Evolutionary conservation across 2,113 vertebrate species (phyloP), one percentile per base, ranked within the genome.

Genomic region (Brachyhypopomus gauderio): DNA sequence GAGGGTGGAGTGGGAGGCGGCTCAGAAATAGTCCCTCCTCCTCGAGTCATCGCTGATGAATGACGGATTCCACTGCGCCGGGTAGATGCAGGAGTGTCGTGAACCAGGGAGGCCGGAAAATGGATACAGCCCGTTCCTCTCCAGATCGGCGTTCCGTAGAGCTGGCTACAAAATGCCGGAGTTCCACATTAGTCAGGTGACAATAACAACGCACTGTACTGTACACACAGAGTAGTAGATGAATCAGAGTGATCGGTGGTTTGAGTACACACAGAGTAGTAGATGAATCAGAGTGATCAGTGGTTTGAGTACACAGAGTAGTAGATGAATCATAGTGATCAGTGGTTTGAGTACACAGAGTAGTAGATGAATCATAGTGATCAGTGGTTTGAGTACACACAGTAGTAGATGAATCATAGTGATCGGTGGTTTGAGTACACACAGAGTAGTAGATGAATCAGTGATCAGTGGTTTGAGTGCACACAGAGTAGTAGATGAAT

Each of bases 81-180:
- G 97, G 85, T 98, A 99, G 88, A 99, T 98, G 89, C 96, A 98
- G 4, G 98, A 99, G 85, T 99, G 97, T 66, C 98, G 95, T 4
- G 98, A 98, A 11, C 97, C 97, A 0, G 97, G 97, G 76, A 97
- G 89, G 63, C 97, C 97, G 4, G 95, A 95, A 93, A 97, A 98
- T 2, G 96, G 95, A 87, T 96, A 97, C 48, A 97, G 91, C 82
- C 97, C 96, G 0, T 97, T 99, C 89, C 95, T 92, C 88, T 98
- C 97, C 90, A 98, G 93, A 90, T 99, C 97, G 27, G 96, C 89
- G 88, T 96, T 98, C 81, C 97, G 95, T 73, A 97, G 86, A 22
- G 95, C 97, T 87, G 93, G 89, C 93, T 94, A 74, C 71, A 56
- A 72, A 67, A 75, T 63, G 25, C 7, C 48, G 66, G 16, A 82